Evolutionary conservation across 1,140 invertebrate genomes (phyloP).

Genomic region (Ptiloglossa arizonensis): DNA sequence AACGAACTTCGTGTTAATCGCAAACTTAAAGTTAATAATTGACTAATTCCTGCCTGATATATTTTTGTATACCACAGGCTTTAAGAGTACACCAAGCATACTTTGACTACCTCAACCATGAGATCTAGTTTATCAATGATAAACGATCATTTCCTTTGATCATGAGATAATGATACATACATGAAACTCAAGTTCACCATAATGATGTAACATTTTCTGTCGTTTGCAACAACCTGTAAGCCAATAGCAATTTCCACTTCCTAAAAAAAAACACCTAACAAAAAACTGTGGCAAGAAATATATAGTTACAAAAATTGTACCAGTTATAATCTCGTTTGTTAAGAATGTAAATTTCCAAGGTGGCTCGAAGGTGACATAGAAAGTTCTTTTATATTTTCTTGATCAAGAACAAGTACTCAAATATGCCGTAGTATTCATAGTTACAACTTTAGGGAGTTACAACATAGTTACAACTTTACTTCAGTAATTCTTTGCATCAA

Average conservation of each 20-base stretch:
- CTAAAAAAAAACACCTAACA: constrained; percentile 1
- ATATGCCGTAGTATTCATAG: no score
- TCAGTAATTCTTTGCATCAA: no score
- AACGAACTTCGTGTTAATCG: no score
- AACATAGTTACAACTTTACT: no score
- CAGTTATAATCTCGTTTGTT: neutral
- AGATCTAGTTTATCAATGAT: neutral
- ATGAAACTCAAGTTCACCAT: neutral
- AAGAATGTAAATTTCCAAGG: constrained; percentile 3
- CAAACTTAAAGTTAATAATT: no score
- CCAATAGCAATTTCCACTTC: neutral
- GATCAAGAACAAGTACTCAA: no score
- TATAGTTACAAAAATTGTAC: neutral
- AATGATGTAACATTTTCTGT: constrained; percentile 14
- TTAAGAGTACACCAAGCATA: no score
- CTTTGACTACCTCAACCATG: no score
- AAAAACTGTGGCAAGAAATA: constrained; percentile 12
- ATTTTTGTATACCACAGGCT: no score
- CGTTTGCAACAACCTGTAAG: constrained; percentile 8
- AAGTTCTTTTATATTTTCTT: neutral
- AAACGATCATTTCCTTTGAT: neutral
- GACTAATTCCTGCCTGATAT: no score
- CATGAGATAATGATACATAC: neutral
- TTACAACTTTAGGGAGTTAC: no score
- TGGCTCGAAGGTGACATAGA: neutral